Evolutionary conservation across 2,888 invertebrate genomes (phyloP).

Genomic region (Drosophila leonis): DNA sequence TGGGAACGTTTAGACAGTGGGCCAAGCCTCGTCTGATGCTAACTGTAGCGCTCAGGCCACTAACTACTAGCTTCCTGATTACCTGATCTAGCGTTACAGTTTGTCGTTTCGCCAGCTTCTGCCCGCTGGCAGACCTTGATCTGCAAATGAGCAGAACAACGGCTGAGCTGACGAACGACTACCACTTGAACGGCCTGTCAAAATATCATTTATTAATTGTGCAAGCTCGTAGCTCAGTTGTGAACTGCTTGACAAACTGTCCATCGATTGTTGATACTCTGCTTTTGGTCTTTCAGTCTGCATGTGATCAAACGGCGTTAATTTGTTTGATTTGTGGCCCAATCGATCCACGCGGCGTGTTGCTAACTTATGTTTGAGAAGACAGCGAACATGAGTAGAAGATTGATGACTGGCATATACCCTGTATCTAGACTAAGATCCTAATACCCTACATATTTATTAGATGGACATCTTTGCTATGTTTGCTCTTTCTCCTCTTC

Average conservation of each 20-base stretch:
- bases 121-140: conserved; percentile 34
- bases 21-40: conserved; percentile 1
- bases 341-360: conserved; percentile 14
- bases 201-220: conserved; percentile 50
- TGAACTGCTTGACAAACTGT: conserved; percentile 34
- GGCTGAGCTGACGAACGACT: background rate
- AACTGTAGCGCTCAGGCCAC: conserved; percentile 24
- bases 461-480: background rate
- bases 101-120: background rate
- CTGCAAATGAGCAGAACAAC: conserved; percentile 24
- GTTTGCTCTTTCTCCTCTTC: too few relatives aligned
- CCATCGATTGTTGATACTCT: conserved; percentile 22
- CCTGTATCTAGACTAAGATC: background rate
- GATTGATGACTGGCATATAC: background rate
- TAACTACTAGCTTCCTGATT: conserved; percentile 25
- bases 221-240: conserved; percentile 14
- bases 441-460: background rate
- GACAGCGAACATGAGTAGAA: background rate
- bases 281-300: conserved; percentile 17
- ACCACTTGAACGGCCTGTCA: conserved; percentile 17
- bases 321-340: conserved; percentile 71
- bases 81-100: conserved; percentile 29
- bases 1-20: conserved; percentile 26
- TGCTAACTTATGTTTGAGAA: conserved; percentile 32
- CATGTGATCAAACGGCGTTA: conserved; percentile 62